These are phyloP conservation scores for Sminthopsis crassicaudata DNA, from an alignment of 2,113 vertebrate species.

Conservation along the genomic window DNA sequence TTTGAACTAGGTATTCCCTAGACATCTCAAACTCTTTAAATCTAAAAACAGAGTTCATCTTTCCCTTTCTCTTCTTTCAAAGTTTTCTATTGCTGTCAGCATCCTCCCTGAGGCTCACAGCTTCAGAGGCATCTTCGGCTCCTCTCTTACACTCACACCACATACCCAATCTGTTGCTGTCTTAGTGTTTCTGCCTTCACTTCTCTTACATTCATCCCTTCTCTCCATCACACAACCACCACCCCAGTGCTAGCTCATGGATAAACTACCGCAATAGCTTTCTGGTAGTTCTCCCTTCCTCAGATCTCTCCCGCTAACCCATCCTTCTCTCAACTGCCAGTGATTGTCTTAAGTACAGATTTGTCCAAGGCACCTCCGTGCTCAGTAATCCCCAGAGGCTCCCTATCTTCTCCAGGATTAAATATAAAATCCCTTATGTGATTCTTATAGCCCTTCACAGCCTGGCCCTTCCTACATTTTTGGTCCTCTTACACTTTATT, in stretches of 20 bases:
- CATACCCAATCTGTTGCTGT: background rate
- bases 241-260: background rate
- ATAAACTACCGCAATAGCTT: no score
- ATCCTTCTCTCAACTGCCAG: background rate
- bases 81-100: background rate
- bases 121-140: background rate
- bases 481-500: background rate
- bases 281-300: background rate
- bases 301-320: background rate
- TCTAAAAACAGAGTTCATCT: background rate
- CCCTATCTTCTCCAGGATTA: background rate
- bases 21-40: background rate
- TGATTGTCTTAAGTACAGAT: background rate
- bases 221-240: background rate
- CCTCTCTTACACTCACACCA: background rate
- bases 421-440: background rate
- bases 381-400: background rate
- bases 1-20: background rate
- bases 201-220: no score
- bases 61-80: background rate
- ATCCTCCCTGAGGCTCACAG: background rate
- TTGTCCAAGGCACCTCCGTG: background rate
- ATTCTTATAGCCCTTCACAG: no score
- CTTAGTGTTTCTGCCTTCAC: no score
- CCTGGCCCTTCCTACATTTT: background rate